Evolutionary conservation across 2,113 vertebrate species (phyloP), one percentile per base, ranked within the genome.

Genomic region (Alosa alosa): DNA sequence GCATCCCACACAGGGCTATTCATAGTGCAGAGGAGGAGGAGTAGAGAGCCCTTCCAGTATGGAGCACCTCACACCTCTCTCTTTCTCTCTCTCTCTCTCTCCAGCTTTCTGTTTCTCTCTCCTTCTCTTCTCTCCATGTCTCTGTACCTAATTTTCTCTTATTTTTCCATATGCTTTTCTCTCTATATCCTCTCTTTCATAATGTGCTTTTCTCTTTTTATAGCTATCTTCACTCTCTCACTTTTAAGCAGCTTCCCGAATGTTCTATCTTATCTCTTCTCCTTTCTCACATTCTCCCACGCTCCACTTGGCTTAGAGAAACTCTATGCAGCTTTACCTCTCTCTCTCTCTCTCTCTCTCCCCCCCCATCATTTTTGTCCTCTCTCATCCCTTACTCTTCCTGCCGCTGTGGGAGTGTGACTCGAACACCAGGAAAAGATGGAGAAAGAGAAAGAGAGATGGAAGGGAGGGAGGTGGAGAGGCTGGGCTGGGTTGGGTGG

Each of bases 1-100:
- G 90, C 87, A 92, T 89, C 92, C 91, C 88, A 91, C 92, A 93
- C 89, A 86, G 89, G 90, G 83, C 91, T 90, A 91, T 92, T 93
- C 91, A 90, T 91, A 91, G 87, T 87, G 82, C 83, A 75, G 87
- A 83, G 82, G 83, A 83, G 83, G 83, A 88, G 90, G 83, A 89
- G 64, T 83, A 41, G 82, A 90, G 87, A 83, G 89, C 81, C 72
- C 88, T 89, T 90, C 84, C 83, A 55, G 18, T 78, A 81, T 10
- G 15, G 72, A 78, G 31, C 72, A 41, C 31, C 72, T 31, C 64
- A 72, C 31, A 25, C 31, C 64, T 72, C 31, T 15, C 31, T 13
- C 64, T 72, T 11, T 15, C 31, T 13, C 31, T 64, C 22, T 64
- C 60, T 64, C 31, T 36, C 13, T 36, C 31, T 72, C 64, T 72